These are phyloP conservation scores for Odocoileus hemionus DNA, from an alignment of 2,113 vertebrate genomes.

Conservation along the genomic window DNA sequence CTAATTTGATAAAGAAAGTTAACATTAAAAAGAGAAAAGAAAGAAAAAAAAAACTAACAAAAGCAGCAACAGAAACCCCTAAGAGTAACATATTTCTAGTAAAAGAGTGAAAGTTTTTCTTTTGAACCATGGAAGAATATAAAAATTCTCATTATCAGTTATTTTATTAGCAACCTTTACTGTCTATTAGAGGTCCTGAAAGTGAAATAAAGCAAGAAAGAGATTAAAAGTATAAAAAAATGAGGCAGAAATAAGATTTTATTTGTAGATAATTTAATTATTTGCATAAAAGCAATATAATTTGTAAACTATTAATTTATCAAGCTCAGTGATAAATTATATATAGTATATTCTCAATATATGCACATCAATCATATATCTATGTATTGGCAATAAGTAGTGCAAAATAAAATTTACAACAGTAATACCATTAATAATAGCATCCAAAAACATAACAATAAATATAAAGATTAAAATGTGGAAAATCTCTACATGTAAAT, in stretches of 20 bases:
- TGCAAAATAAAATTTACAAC: neutral
- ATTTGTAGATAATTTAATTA: neutral
- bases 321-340: neutral
- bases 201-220: neutral
- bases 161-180: neutral
- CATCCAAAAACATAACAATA: neutral
- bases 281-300: neutral
- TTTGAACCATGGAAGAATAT: neutral
- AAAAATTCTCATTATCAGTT: neutral
- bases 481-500: neutral
- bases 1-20: neutral
- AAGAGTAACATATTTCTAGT: neutral
- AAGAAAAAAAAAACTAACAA: neutral
- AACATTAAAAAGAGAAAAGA: neutral
- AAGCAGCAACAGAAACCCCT: neutral
- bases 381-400: neutral
- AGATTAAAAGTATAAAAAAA: neutral
- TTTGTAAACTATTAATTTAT: neutral
- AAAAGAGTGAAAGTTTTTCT: neutral
- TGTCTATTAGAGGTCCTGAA: neutral
- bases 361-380: neutral
- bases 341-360: neutral
- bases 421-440: neutral
- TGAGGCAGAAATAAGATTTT: neutral
- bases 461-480: neutral